Evolutionary conservation across 2,888 invertebrate genomes (phyloP).

Genomic region (Campaea margaritaria): DNA sequence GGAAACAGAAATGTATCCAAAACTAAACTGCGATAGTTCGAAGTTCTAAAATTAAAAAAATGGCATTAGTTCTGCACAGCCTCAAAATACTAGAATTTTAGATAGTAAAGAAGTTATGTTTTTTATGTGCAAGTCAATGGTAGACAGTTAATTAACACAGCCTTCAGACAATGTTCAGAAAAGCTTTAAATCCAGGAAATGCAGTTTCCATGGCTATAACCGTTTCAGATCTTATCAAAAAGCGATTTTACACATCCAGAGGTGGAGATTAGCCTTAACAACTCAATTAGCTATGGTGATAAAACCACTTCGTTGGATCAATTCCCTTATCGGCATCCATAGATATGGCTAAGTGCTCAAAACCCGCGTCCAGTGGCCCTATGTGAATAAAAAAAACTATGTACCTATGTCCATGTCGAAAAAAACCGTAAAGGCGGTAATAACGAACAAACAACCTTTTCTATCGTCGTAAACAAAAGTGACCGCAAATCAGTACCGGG

Average conservation of each 20-base stretch:
- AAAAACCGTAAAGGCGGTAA: not conserved
- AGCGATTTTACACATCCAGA: slow-evolving; percentile 1
- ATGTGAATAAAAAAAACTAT: not conserved
- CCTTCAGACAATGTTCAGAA: no score
- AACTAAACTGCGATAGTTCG: no score
- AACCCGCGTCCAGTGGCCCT: not conserved
- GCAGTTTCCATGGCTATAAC: no score
- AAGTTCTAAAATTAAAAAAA: no score
- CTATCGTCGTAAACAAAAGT: slow-evolving; percentile 62
- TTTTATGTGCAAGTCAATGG: no score
- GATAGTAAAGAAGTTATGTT: no score
- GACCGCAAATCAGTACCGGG: slow-evolving; percentile 63
- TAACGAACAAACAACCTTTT: slow-evolving; percentile 51
- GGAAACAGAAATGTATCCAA: no score
- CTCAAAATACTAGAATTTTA: no score
- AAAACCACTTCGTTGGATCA: slow-evolving; percentile 23
- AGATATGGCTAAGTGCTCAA: not conserved
- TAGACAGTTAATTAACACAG: no score
- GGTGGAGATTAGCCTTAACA: slow-evolving; percentile 10
- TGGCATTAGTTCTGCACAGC: no score
- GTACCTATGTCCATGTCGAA: not conserved
- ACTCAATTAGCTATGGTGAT: slow-evolving; percentile 18
- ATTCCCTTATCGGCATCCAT: slow-evolving; percentile 27
- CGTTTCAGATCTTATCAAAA: no score
- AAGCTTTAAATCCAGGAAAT: no score